Evolutionary conservation across 2,797 vertebrate species (phyloP).

Genomic region (Mormyrops attenuatus): DNA sequence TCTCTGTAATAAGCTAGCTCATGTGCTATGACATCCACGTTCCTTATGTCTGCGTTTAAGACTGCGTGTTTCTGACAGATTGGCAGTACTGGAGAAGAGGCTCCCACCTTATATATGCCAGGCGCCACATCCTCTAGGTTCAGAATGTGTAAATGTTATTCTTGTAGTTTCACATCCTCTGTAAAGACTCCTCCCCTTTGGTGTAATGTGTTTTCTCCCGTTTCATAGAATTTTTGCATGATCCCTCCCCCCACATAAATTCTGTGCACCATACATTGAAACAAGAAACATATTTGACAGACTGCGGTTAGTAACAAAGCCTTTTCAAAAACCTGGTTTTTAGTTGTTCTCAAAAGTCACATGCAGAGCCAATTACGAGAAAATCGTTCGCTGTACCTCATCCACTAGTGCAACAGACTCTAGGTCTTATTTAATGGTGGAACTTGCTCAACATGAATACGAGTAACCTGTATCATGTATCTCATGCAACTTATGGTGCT

Average conservation of each 20-base stretch:
- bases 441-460: not conserved
- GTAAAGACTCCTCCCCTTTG: not conserved
- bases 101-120: not conserved
- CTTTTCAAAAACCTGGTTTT: not conserved
- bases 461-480: not conserved
- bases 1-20: not conserved
- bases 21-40: not conserved
- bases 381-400: not conserved
- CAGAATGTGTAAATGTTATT: not conserved
- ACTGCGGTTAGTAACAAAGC: not conserved
- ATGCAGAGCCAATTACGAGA: not conserved
- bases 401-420: not conserved
- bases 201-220: not conserved
- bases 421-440: not conserved
- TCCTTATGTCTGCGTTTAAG: not conserved
- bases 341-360: slow-evolving; percentile 7
- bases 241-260: not conserved
- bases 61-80: not conserved
- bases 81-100: not conserved
- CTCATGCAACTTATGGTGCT: not conserved
- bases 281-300: not conserved
- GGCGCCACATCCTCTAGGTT: not conserved
- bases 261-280: not conserved
- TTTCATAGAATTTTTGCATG: not conserved
- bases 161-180: not conserved